phyloP scores from a whole-genome alignment of 35 echinoderm and acorn worm genomes.

The Ophioderma brevispina region DNA sequence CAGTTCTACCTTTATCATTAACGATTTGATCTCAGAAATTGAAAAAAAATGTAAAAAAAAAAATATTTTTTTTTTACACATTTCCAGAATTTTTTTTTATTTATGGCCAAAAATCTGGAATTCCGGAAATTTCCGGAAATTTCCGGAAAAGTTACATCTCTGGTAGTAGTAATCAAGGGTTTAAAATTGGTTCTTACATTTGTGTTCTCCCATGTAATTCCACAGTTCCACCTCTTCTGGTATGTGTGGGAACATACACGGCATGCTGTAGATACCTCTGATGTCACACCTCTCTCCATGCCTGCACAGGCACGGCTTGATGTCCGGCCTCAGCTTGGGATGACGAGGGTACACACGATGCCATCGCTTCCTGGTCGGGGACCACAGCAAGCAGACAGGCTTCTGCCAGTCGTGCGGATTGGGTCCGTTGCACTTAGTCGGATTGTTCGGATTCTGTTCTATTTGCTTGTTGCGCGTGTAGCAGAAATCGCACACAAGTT shows the following conservation, averaged over 20 bases:
- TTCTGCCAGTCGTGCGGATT: constrained; percentile 28
- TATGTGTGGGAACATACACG: constrained; percentile 81
- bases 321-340: constrained; percentile 40
- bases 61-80: too few species aligned
- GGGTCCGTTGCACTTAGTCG: constrained; percentile 22
- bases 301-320: constrained; percentile 58
- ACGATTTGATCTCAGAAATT: too few species aligned
- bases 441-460: constrained; percentile 45
- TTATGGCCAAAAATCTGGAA: too few species aligned
- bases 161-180: too few species aligned
- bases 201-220: constrained; percentile 71
- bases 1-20: too few species aligned
- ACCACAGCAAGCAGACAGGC: constrained; percentile 34
- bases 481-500: constrained; percentile 55
- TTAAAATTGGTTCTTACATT: constrained; percentile 56
- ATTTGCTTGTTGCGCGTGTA: constrained; percentile 32
- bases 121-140: too few species aligned
- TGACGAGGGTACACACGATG: constrained; percentile 58
- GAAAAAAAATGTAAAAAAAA: too few species aligned
- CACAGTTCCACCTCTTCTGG: constrained; percentile 69
- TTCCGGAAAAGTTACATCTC: too few species aligned
- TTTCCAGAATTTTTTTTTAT: too few species aligned
- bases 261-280: constrained; percentile 29
- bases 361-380: constrained; percentile 23
- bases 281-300: constrained; percentile 44